Evolutionary conservation across 2,888 invertebrate genomes (phyloP).

Genomic region (Halictus quadricinctus): DNA sequence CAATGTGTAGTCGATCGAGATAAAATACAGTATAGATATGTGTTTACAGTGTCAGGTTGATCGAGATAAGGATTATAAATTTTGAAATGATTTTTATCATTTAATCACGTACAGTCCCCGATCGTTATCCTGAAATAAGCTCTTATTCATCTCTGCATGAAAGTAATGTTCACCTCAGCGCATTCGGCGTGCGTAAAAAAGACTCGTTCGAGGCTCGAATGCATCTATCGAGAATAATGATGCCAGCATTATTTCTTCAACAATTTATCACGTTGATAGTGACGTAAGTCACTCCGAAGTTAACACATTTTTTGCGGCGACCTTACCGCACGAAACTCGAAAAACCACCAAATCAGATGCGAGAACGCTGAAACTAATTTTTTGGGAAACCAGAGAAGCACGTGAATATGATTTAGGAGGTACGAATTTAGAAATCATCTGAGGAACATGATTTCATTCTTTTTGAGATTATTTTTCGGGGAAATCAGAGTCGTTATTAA

Average conservation of each 20-base stretch:
- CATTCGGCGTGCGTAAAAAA: neutral
- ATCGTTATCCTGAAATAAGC: neutral
- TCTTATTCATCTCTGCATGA: neutral
- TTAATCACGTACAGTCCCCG: no score
- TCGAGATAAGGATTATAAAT: no score
- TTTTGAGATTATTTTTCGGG: no score
- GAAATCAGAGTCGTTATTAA: no score
- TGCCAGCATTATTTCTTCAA: slow-evolving; percentile 26
- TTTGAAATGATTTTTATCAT: no score
- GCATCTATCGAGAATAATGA: slow-evolving; percentile 31
- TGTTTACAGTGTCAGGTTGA: no score
- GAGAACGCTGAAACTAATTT: neutral
- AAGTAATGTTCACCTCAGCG: neutral
- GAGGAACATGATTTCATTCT: no score
- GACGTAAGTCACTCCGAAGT: slow-evolving; percentile 23
- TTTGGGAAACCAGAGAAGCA: neutral
- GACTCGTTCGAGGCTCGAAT: neutral
- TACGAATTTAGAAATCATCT: neutral
- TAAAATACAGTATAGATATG: no score
- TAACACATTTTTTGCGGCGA: neutral
- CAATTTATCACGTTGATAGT: slow-evolving; percentile 32
- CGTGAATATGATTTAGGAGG: neutral
- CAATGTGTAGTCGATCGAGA: no score
- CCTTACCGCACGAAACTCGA: neutral
- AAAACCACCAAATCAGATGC: neutral